Conservation (phyloP, 1,140 invertebrate genomes). For the Rhynchophorus ferrugineus region DNA sequence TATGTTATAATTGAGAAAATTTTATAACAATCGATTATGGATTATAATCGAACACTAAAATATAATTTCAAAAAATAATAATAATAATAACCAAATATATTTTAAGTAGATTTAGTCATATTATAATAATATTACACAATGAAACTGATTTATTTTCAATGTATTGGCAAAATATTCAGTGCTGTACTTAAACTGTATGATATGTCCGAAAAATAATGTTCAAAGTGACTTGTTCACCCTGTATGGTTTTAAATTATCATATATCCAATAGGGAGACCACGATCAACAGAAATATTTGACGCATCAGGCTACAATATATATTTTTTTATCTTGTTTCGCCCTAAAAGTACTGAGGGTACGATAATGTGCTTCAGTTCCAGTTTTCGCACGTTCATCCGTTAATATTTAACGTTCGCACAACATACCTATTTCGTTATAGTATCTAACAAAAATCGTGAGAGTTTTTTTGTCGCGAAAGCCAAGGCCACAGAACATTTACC, state of each 20-base stretch:
- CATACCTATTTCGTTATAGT: neutral
- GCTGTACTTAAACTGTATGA: too few relatives aligned
- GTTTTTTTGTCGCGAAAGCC: neutral
- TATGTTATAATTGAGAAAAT: too few relatives aligned
- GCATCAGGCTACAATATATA: neutral
- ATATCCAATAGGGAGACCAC: neutral
- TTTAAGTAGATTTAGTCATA: too few relatives aligned
- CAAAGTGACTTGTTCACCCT: neutral
- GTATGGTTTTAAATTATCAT: neutral
- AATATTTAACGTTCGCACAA: neutral
- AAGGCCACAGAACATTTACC: neutral
- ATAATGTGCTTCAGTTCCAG: neutral
- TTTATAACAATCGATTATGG: too few relatives aligned
- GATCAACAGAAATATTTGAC: conserved; percentile 2
- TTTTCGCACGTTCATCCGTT: too few relatives aligned
- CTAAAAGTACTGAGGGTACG: neutral
- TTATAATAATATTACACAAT: too few relatives aligned
- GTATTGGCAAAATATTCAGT: too few relatives aligned
- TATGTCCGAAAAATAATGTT: too few relatives aligned
- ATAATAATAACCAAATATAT: too few relatives aligned
- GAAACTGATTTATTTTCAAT: too few relatives aligned
- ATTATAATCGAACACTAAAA: too few relatives aligned
- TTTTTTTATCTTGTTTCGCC: conserved; percentile 3
- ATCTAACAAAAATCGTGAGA: neutral
- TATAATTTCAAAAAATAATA: too few relatives aligned